These are phyloP conservation scores for Oxyteleia sp. DNA, from an alignment of 2,888 invertebrate species.

Conservation along the genomic window DNA sequence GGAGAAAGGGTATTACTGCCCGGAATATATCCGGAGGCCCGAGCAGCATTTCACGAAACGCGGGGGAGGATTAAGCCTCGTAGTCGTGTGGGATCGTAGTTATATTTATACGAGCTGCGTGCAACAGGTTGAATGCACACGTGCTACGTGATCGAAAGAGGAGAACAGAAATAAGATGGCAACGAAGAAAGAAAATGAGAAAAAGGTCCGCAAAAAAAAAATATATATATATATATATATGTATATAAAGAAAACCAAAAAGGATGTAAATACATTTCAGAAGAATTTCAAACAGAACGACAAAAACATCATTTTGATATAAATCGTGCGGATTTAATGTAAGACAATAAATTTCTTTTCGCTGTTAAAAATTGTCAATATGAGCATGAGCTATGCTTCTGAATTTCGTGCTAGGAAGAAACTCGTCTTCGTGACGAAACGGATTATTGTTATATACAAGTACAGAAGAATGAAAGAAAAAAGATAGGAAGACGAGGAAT, in stretches of 20 bases:
- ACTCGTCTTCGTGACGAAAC: neutral
- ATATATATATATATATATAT: conserved; percentile 3
- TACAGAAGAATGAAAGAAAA: conserved; percentile 12
- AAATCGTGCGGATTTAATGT: conserved; percentile 20
- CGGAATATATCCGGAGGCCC: conserved; percentile 17
- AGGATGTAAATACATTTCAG: conserved; percentile 20
- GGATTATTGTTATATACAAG: conserved; percentile 2
- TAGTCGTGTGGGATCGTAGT: conserved; percentile 49
- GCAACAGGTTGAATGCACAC: conserved; percentile 74
- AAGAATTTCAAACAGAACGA: conserved; percentile 35
- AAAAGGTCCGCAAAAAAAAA: conserved; percentile 22
- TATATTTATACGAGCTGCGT: conserved; percentile 68
- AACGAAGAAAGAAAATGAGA: conserved; percentile 35
- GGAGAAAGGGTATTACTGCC: too few relatives aligned
- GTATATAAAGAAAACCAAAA: conserved; percentile 22
- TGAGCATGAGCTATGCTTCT: conserved; percentile 12
- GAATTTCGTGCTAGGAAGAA: conserved; percentile 3
- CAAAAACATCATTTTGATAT: conserved; percentile 9
- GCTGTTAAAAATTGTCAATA: conserved; percentile 13
- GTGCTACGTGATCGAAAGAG: conserved; percentile 64
- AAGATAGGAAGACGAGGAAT: conserved; percentile 15
- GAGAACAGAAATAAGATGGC: conserved; percentile 55
- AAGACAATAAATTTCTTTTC: conserved; percentile 19
- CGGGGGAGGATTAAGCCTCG: conserved; percentile 66
- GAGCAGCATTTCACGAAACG: conserved; percentile 57